phyloP scores from a whole-genome alignment of 2,888 invertebrate species.

The Dasysyrphus albostriatus region DNA sequence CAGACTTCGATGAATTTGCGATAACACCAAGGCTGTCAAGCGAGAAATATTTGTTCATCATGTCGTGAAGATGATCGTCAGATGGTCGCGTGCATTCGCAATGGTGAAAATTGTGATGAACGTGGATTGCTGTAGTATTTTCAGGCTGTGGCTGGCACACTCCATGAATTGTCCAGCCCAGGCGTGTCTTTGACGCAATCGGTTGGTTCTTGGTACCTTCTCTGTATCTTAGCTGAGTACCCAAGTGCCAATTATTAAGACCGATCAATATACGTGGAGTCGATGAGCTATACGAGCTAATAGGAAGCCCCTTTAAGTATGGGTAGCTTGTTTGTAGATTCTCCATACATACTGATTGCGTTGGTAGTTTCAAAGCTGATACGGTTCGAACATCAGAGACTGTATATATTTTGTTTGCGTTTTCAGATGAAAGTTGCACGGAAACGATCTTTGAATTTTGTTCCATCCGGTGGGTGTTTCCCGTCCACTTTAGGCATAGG shows the following conservation, averaged over 20 bases:
- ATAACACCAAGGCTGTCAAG: slow-evolving; percentile 6
- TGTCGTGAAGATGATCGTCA: not conserved
- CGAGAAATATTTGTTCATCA: slow-evolving; percentile 6
- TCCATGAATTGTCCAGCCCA: not conserved
- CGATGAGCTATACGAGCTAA: not conserved
- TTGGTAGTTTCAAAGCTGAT: not conserved
- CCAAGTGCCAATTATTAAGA: not conserved
- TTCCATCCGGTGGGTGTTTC: not conserved
- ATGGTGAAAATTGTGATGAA: not conserved
- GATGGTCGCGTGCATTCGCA: not conserved
- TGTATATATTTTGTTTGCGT: not conserved
- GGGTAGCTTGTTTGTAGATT: not conserved
- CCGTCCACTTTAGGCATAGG: not conserved
- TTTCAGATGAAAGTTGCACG: not conserved
- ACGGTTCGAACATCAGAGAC: not conserved
- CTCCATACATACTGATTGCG: not conserved
- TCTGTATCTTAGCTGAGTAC: not conserved
- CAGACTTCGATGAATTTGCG: not conserved
- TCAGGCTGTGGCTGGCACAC: not conserved
- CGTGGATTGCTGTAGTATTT: not conserved
- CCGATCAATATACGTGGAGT: not conserved
- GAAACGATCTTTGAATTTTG: not conserved
- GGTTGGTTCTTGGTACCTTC: not conserved
- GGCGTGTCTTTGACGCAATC: not conserved
- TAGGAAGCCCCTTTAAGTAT: not conserved